phyloP scores from a whole-genome alignment of 2,888 invertebrate genomes.

The Hedya salicella region DNA sequence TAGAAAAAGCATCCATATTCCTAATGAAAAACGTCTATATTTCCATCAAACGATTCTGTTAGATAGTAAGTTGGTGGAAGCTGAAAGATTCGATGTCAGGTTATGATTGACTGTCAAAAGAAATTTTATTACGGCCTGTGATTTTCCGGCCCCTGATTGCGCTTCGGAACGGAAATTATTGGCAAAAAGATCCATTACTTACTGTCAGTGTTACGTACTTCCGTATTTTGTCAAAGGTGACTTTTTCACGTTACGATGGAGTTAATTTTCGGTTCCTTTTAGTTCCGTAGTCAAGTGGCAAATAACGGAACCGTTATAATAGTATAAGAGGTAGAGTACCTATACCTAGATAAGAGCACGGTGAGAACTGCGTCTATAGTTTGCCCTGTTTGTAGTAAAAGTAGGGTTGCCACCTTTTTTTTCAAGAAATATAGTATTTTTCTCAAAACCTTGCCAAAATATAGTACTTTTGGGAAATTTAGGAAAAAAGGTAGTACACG shows the following conservation, averaged over 20 bases:
- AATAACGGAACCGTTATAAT: background rate
- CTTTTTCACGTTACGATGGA: slow-evolving; percentile 6
- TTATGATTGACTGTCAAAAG: slow-evolving; percentile 40
- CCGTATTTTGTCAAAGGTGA: slow-evolving; percentile 20
- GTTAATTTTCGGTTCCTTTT: slow-evolving; percentile 8
- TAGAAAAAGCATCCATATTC: background rate
- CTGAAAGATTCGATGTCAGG: slow-evolving; percentile 16
- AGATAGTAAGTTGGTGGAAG: background rate
- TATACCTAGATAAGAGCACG: too few species aligned
- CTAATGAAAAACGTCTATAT: background rate
- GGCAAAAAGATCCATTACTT: slow-evolving; percentile 33
- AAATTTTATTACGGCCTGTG: slow-evolving; percentile 29
- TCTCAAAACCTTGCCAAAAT: too few species aligned
- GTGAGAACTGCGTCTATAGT: too few species aligned
- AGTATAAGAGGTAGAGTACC: too few species aligned
- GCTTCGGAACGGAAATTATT: slow-evolving; percentile 35
- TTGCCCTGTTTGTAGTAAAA: too few species aligned
- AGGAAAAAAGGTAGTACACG: too few species aligned
- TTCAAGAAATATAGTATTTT: too few species aligned
- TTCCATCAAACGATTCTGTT: background rate
- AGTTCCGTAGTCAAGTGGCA: background rate
- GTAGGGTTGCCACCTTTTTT: too few species aligned
- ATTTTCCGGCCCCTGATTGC: slow-evolving; percentile 36
- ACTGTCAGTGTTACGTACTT: slow-evolving; percentile 16
- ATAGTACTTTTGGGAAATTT: too few species aligned